Evolutionary conservation across 2,113 vertebrate genomes (phyloP), one percentile per base, ranked within the genome.

Genomic region (Mesembrinibis cayennensis): DNA sequence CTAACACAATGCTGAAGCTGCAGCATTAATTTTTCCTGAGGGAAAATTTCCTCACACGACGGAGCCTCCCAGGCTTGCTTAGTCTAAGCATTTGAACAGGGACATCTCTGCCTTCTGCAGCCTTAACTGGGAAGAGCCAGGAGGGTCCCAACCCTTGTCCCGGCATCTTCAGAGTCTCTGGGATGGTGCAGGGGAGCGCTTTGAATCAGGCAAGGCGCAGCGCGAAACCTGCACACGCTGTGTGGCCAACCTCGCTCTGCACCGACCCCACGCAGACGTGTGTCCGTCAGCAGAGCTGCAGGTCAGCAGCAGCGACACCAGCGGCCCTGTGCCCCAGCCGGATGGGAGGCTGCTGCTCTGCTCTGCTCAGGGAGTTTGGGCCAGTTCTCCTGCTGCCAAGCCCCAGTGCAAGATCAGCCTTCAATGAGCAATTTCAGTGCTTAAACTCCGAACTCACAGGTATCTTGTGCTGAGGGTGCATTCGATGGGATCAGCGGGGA

Each of bases 401-500:
- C 34, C 32, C 56, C 69, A 23, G 84, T 8, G 4, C 69, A 47
- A 59, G 18, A 42, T 20, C 67, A 80, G 80, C 23, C 69, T 45
- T n/a, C 0, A 1, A 1, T 4, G 55, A 56, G 40, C 38, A 11
- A 11, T 32, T 87, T 23, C 71, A 32, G 36, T 8, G 19, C 34
- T 7, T 9, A 2, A 52, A n/a, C 45, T 52, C 61, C 63, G 36
- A 34, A 71, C 18, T 52, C 42, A 3, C 11, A 1, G 42, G 0
- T 1, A 11, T 8, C 30, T 32, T 5, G 47, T n/a, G 63, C 56
- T 7, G 66, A 55, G 40, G 84, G 16, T 42, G 3, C 22, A 0
- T 10, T 16, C 8, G 23, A 13, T 17, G 80, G 19, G 52, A 2
- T 25, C 23, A 1, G 20, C 2, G 73, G 44, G 52, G 45, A 32